Evolutionary conservation across 2,888 invertebrate species (phyloP), one percentile per base, ranked within the genome.

Genomic region (Meganola albula): DNA sequence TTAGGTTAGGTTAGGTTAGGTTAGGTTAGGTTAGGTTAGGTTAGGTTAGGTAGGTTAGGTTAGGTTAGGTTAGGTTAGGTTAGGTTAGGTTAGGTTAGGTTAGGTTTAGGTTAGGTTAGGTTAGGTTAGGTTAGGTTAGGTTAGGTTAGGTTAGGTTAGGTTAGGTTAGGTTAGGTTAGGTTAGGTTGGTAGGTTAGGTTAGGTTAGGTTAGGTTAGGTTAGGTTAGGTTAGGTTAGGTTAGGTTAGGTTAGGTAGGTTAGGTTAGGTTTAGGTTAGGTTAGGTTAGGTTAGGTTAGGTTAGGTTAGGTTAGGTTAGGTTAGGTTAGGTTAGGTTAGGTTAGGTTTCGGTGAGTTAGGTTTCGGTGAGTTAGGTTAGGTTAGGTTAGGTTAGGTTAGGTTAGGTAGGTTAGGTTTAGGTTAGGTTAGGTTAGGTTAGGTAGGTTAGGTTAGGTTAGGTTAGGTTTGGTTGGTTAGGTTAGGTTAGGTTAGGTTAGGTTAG

Each of bases 1-100:
- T 38, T 38, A 33, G 40, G 25, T 38, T 35, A 42, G 48, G 40
- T 45, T 40, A 40, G 40, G 43, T 34, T 40, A 33, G 37, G 43
- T 38, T 43, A 38, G 40, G 40, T 38, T 45, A 37, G 40, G 27
- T 37, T 40, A 40, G 37, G 44, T 40, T 40, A 33, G 30, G 37
- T 39, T 40, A 40, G 39, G 39, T 44, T 39, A 39, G 39, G 33
- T 29, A 39, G 39, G 43, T 39, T 43, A 43, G 39, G 39, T 34
- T 36, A 36, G 30, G 27, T 22, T 33, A 21, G 22, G 22, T 33
- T 36, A 35, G 31, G 40, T 37, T 38, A 34, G 33, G 38, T 31
- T 37, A 35, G 40, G 35, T 30, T 30, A 32, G 38, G 30, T 29
- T 35, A 36, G 32, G 32, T 33, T 40, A 36, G 31, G 31, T 32